Percentiles rank a stretch among this genome's conserved stretches.
phyloP scores from a whole-genome alignment of 2,888 invertebrate species.

The Sphaeridia pumilis region DNA sequence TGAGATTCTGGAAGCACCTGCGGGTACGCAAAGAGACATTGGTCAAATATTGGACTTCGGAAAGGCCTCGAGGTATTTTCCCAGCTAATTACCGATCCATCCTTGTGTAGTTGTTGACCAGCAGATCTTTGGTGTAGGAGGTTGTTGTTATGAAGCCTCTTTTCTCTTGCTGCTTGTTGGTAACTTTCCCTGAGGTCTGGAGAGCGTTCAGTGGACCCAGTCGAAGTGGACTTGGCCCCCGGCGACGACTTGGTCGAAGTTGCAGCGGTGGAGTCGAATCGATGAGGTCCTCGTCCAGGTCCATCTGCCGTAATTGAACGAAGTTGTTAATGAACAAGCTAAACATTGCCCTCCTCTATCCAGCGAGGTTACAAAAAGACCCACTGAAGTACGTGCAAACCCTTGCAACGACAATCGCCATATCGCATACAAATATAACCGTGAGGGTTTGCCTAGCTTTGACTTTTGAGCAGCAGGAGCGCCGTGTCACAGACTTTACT shows the following conservation, averaged over 20 bases:
- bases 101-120: conserved; percentile 12
- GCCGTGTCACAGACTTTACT: conserved; percentile 11
- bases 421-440: no score
- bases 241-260: conserved; percentile 28
- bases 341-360: no score
- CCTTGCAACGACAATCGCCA: no score
- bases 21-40: conserved; percentile 8
- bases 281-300: conserved; percentile 26
- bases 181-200: conserved; percentile 31
- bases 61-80: neutral
- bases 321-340: no score
- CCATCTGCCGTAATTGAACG: no score
- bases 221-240: conserved; percentile 22
- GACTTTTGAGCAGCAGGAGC: no score
- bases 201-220: conserved; percentile 27
- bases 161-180: conserved; percentile 31
- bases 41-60: no score
- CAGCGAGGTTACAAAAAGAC: no score
- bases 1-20: conserved; percentile 35
- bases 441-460: no score
- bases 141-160: conserved; percentile 8
- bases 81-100: conserved; percentile 7
- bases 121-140: conserved; percentile 15
- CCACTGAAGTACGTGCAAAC: no score
- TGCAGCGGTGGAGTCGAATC: no score